These are phyloP conservation scores for Brachypteracias leptosomus DNA, from an alignment of 2,113 vertebrate genomes.

Conservation along the genomic window DNA sequence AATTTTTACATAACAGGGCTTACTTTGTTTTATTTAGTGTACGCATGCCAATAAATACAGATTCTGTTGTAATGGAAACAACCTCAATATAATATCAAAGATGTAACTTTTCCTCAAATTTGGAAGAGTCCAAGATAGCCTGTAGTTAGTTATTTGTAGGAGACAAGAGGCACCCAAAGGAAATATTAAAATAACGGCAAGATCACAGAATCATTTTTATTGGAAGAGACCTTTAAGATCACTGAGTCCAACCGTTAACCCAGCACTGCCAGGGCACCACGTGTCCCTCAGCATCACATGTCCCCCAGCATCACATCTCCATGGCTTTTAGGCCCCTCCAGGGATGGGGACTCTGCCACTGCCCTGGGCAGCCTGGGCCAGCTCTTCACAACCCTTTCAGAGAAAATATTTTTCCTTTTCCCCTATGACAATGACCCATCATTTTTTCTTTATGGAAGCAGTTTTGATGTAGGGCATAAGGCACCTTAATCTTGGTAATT, in stretches of 20 bases:
- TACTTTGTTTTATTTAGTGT: background rate
- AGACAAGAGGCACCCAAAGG: background rate
- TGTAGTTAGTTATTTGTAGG: background rate
- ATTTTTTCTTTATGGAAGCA: background rate
- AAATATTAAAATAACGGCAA: background rate
- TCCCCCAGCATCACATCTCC: no score
- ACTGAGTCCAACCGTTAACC: background rate
- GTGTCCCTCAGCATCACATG: background rate
- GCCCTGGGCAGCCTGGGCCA: background rate
- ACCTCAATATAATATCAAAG: background rate
- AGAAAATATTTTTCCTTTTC: background rate
- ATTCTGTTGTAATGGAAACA: background rate
- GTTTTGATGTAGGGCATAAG: background rate
- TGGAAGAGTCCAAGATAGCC: background rate
- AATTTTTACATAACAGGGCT: background rate
- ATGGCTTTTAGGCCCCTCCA: rapidly evolving
- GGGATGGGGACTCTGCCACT: background rate
- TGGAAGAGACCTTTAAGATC: background rate
- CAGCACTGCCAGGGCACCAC: background rate
- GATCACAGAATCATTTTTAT: background rate
- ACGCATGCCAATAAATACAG: background rate
- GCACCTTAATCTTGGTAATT: background rate
- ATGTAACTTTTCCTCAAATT: background rate
- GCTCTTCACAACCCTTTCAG: background rate
- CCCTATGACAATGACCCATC: background rate